These are phyloP conservation scores for Phaetusa simplex DNA, from an alignment of 2,113 vertebrate species.

Conservation along the genomic window DNA sequence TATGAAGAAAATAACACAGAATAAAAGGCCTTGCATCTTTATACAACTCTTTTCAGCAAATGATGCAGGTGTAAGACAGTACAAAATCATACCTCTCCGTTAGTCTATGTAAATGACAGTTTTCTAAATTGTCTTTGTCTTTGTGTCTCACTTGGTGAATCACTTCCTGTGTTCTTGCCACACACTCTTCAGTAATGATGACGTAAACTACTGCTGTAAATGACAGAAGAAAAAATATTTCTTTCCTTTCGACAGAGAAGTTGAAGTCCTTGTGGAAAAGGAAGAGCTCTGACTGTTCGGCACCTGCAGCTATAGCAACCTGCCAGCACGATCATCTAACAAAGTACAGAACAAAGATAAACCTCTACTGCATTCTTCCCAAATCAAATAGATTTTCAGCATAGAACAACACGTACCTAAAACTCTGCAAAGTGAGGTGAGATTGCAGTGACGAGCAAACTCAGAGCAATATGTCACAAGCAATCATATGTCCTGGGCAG, in stretches of 20 bases:
- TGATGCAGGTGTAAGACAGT: not conserved
- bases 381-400: conserved; percentile 35
- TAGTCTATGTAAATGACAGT: not conserved
- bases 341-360: not conserved
- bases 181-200: not conserved
- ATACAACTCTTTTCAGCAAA: not conserved
- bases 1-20: not conserved
- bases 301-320: conserved; percentile 37
- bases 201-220: not conserved
- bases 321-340: conserved; percentile 9
- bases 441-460: not conserved
- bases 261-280: not conserved
- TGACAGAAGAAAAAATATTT: not conserved
- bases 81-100: not conserved
- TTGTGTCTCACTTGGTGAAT: not conserved
- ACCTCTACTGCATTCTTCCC: not conserved
- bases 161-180: conserved; percentile 11
- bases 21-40: not conserved
- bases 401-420: not conserved
- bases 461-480: not conserved
- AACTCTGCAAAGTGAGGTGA: not conserved
- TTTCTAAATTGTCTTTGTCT: not conserved
- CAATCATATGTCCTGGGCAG: not conserved
- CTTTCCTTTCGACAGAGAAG: not conserved
- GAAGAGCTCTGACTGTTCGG: not conserved